Evolutionary conservation across 92 coral and sea anemone genomes (phyloP).

Genomic region (Phenganax stokvisi): DNA sequence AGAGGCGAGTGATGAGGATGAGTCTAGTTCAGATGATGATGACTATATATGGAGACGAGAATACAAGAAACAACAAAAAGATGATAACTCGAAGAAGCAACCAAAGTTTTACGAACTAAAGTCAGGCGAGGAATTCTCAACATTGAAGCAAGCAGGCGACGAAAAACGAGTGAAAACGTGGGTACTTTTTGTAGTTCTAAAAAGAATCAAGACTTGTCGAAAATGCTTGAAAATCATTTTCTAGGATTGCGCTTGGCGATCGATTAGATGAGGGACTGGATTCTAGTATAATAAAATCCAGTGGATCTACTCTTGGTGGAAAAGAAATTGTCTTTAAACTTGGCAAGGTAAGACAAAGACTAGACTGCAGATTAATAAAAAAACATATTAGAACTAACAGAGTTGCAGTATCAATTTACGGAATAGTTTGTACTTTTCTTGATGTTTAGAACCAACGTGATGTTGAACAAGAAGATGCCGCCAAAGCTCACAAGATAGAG

Average conservation of each 20-base stretch:
- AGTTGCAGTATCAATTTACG: not conserved
- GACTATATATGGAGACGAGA: conserved; percentile 75
- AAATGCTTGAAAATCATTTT: not conserved
- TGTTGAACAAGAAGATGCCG: conserved; percentile 47
- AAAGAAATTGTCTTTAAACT: conserved; percentile 82
- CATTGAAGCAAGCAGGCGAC: conserved; percentile 24
- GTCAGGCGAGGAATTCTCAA: conserved; percentile 54
- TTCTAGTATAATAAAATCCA: conserved; percentile 54
- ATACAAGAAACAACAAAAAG: conserved; percentile 50
- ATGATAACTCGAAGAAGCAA: conserved; percentile 37
- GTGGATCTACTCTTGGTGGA: conserved; percentile 78
- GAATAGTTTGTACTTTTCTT: not conserved
- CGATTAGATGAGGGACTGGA: conserved; percentile 64
- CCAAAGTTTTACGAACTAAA: conserved; percentile 91
- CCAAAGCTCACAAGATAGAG: conserved; percentile 71
- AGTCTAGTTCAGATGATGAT: conserved; percentile 79
- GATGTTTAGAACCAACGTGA: conserved; percentile 5
- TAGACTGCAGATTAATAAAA: not conserved
- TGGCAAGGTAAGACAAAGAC: conserved; percentile 52
- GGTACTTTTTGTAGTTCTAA: not conserved
- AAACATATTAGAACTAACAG: not conserved
- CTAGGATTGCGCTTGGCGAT: conserved; percentile 74
- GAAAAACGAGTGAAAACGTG: conserved; percentile 49
- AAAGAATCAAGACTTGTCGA: not conserved
- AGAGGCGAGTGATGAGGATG: conserved; percentile 64